Evolutionary conservation across 2,797 vertebrate genomes (phyloP).

Genomic region (Odontamblyopus lacepedii): DNA sequence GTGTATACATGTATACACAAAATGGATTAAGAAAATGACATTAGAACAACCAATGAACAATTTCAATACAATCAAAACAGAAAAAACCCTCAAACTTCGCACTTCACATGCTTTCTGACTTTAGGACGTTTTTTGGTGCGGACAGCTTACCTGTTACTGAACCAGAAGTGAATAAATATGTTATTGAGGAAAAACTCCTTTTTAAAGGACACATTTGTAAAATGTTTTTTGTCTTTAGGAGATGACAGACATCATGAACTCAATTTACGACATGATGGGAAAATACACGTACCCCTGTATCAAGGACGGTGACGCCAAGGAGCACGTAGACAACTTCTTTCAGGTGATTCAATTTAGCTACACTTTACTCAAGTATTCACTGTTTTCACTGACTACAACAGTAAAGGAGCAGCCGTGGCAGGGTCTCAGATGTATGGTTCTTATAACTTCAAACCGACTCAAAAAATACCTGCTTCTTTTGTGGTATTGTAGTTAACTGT

Average conservation of each 20-base stretch:
- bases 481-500: no score
- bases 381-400: no score
- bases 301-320: slow-evolving; percentile 85
- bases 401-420: no score
- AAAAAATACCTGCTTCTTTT: no score
- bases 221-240: slow-evolving; percentile 74
- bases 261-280: slow-evolving; percentile 99
- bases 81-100: no score
- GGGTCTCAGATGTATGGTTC: no score
- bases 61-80: not conserved
- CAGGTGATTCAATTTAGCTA: slow-evolving; percentile 75
- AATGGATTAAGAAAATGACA: no score
- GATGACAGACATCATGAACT: slow-evolving; percentile 97
- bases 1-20: not conserved
- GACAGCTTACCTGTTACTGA: not conserved
- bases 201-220: not conserved
- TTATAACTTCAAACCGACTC: no score
- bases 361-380: not conserved
- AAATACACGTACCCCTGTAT: slow-evolving; percentile 91
- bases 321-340: slow-evolving; percentile 96
- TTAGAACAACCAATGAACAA: no score
- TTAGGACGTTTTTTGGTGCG: not conserved
- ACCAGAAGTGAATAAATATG: not conserved
- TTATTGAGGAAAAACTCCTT: not conserved
- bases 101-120: not conserved